Conservation (phyloP, 1,140 invertebrate species). For the Drosophila melanogaster region Release_6_plus_ISO1_MT NT_033779.5:18587001-18587500, state of each 20-base stretch:
- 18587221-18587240: too few relatives aligned
- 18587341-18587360: constrained; percentile 23
- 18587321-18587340: constrained; percentile 2
- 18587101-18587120: not conserved
- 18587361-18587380: constrained; percentile 12
- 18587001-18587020: constrained; percentile 24
- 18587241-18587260: too few relatives aligned
- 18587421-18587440: constrained; percentile 44
- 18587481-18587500: constrained; percentile 35
- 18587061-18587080: not conserved
- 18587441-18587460: constrained; percentile 50
- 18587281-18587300: too few relatives aligned
- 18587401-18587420: constrained; percentile 9
- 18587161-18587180: not conserved
- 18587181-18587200: too few relatives aligned
- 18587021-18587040: constrained; percentile 27
- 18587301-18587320: not conserved
- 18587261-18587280: too few relatives aligned
- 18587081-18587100: not conserved
- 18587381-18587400: not conserved
- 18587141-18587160: not conserved
- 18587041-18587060: not conserved
- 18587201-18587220: not conserved
- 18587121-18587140: not conserved
- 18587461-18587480: constrained; percentile 69